Conservation (phyloP, 2,888 invertebrate genomes). For the Arge pagana region DNA sequence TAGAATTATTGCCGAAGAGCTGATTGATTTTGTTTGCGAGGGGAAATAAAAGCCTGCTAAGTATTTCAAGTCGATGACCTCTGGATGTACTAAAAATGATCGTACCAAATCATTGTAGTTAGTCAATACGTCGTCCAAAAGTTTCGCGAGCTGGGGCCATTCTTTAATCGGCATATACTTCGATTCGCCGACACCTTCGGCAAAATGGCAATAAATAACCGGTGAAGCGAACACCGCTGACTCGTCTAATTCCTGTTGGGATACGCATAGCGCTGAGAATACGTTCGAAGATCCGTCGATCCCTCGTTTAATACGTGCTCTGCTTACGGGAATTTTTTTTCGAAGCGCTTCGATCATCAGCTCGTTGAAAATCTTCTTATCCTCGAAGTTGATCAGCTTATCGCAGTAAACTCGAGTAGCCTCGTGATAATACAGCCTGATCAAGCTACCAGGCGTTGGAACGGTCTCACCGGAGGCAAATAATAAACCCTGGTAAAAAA, state of each 20-base stretch:
- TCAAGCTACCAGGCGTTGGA: conserved; percentile 70
- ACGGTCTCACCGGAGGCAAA: conserved; percentile 80
- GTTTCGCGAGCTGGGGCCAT: conserved; percentile 72
- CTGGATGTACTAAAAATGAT: background rate
- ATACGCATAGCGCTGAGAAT: background rate
- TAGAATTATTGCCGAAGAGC: conserved; percentile 29
- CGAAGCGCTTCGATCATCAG: conserved; percentile 76
- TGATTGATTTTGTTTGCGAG: background rate
- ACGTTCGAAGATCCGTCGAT: background rate
- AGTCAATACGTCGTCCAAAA: conserved; percentile 79
- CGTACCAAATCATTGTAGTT: conserved; percentile 84
- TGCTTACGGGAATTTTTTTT: conserved; percentile 72
- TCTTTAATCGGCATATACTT: conserved; percentile 83
- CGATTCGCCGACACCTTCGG: conserved; percentile 87
- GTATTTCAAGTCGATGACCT: background rate
- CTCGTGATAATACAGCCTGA: conserved; percentile 90
- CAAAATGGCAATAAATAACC: conserved; percentile 90
- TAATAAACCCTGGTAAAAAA: conserved; percentile 73
- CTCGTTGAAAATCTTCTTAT: conserved; percentile 75
- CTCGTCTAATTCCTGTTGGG: conserved; percentile 72
- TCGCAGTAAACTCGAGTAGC: conserved; percentile 89
- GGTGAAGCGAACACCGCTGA: conserved; percentile 73
- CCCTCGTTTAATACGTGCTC: background rate
- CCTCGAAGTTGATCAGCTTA: conserved; percentile 71
- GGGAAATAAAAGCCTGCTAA: background rate